Base-by-base conservation (phyloP, 2,113 vertebrate genomes). In the Neopipo cinnamomea region DNA sequence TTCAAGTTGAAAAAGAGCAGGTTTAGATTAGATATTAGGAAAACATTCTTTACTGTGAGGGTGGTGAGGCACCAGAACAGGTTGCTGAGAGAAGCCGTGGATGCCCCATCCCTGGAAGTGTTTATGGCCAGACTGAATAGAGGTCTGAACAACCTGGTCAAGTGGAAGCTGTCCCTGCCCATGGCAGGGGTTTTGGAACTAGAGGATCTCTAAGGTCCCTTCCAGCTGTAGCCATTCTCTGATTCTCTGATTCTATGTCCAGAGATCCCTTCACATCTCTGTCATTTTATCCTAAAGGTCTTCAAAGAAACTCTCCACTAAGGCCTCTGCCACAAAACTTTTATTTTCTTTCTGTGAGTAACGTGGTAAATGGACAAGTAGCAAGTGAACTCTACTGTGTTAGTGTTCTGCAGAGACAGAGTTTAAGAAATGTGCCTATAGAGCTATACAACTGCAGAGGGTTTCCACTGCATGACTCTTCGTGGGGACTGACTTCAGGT, bases 301-400 rank as follows among this genome's bases (percentile, higher is more conserved):
- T 81, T 93, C 65, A 91, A 25, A 77, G n/a, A 59, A 96, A 80
- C 39, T 44, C 78, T 94, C 10, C 50, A 52, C 37, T 83, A 67
- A 91, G 74, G 35, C 58, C 66, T 22, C 53, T 75, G 70, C 85
- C 90, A 67, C 89, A 89, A 91, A 62, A 88, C 53, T 92, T 95
- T 55, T 33, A 6, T 61, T 88, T 91, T 91, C 33, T 81, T 91
- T 58, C 46, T 66, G 46, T 81, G 42, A 68, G 19, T 88, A 85
- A 61, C 41, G 42, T 78, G 63, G 44, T 47, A 41, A 93, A 94
- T 89, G 58, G 70, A 37, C 55, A 91, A 74, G 74, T 73, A 86
- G 81, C 44, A 92, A 92, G 88, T 78, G 33, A 88, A 70, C 55
- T 77, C 55, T 70, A 4, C 20, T 50, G 5, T 73, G 12, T 73